Percentiles rank a stretch among this genome's conserved stretches.
Evolutionary conservation across 2,888 invertebrate species (phyloP).

Genomic region (Conistra vaccinii): DNA sequence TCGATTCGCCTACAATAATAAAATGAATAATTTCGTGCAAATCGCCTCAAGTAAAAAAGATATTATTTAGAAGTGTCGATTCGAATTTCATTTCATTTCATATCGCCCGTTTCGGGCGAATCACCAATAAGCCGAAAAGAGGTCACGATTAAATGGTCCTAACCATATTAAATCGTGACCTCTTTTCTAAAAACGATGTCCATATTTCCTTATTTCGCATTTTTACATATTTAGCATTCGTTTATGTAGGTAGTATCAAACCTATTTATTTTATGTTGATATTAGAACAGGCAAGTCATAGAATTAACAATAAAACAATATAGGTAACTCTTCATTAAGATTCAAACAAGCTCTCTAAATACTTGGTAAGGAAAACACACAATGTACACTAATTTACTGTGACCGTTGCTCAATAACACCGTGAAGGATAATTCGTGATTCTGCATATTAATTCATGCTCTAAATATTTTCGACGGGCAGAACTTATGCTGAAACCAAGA

Average conservation of each 20-base stretch:
- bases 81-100: too few species aligned
- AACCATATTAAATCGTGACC: too few species aligned
- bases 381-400: conserved; percentile 40
- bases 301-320: conserved; percentile 2
- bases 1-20: too few species aligned
- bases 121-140: not conserved
- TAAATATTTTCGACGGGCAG: conserved; percentile 42
- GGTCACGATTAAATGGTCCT: not conserved
- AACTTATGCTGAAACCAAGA: conserved; percentile 28
- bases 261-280: not conserved
- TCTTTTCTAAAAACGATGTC: not conserved
- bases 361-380: conserved; percentile 50
- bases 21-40: too few species aligned
- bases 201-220: not conserved
- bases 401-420: conserved; percentile 45
- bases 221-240: not conserved
- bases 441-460: conserved; percentile 56
- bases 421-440: conserved; percentile 47
- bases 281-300: not conserved
- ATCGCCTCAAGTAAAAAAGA: too few species aligned
- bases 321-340: conserved; percentile 29
- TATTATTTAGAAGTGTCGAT: too few species aligned
- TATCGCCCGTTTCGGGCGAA: too few species aligned
- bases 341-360: conserved; percentile 43
- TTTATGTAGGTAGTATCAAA: not conserved